Conservation (phyloP, 2,888 invertebrate species). For the Drosophila paranaensis region DNA sequence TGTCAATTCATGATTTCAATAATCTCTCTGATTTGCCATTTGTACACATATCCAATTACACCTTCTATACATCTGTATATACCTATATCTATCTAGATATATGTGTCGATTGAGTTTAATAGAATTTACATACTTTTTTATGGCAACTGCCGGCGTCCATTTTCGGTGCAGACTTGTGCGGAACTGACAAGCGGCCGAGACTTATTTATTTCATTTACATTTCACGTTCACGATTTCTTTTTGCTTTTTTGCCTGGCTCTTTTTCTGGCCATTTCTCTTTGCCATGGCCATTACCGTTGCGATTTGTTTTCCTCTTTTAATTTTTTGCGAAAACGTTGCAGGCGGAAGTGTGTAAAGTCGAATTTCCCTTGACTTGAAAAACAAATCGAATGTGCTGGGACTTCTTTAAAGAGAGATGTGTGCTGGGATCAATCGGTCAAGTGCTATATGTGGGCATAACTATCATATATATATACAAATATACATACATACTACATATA, state of each 20-base stretch:
- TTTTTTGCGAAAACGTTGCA: slow-evolving; percentile 3
- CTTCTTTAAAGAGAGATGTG: not conserved
- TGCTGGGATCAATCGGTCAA: too few relatives aligned
- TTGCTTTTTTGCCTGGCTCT: slow-evolving; percentile 5
- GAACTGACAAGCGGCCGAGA: slow-evolving; percentile 58
- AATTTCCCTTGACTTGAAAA: slow-evolving; percentile 11
- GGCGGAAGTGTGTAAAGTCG: slow-evolving; percentile 51
- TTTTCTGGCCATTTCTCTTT: slow-evolving; percentile 57
- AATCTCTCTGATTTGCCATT: slow-evolving; percentile 23
- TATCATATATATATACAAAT: too few relatives aligned
- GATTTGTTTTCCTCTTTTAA: slow-evolving; percentile 38
- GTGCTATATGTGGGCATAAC: too few relatives aligned
- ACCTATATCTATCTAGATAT: not conserved
- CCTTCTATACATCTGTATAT: not conserved
- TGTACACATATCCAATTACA: slow-evolving; percentile 23
- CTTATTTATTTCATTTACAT: slow-evolving; percentile 59
- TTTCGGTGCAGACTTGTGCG: slow-evolving; percentile 66
- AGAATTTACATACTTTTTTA: slow-evolving; percentile 68
- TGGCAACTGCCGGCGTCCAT: slow-evolving; percentile 69
- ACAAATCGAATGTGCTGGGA: not conserved
- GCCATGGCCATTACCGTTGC: slow-evolving; percentile 57
- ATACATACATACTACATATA: too few relatives aligned
- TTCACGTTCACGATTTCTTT: slow-evolving; percentile 29
- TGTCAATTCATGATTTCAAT: slow-evolving; percentile 45
- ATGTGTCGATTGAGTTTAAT: slow-evolving; percentile 5